Percentiles rank a stretch among this genome's conserved stretches.
Evolutionary conservation across 1,140 invertebrate species (phyloP).

Genomic region (Homarus americanus): DNA sequence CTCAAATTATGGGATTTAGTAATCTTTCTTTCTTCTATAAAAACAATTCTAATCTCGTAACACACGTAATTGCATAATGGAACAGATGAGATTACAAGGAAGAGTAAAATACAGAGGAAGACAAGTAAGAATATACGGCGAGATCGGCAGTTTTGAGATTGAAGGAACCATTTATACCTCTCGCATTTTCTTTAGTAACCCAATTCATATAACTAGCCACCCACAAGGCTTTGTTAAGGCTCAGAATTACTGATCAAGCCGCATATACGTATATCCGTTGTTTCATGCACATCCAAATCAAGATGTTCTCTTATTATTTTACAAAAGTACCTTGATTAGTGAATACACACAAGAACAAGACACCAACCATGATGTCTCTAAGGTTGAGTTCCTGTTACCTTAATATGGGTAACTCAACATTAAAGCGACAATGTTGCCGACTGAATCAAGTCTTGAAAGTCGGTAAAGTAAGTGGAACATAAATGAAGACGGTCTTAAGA

Average conservation of each 20-base stretch:
- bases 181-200: slow-evolving; percentile 28
- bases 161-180: neutral
- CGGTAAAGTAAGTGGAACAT: slow-evolving; percentile 17
- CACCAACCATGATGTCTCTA: slow-evolving; percentile 44
- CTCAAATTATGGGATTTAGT: slow-evolving; percentile 44
- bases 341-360: slow-evolving; percentile 25
- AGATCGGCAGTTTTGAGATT: slow-evolving; percentile 49
- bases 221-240: slow-evolving; percentile 19
- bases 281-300: neutral
- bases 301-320: neutral
- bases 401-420: slow-evolving; percentile 28
- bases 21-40: slow-evolving; percentile 31
- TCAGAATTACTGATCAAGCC: slow-evolving; percentile 57
- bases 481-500: slow-evolving; percentile 65
- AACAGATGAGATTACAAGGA: slow-evolving; percentile 34
- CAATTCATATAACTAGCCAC: slow-evolving; percentile 24
- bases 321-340: neutral
- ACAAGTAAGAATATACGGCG: slow-evolving; percentile 59
- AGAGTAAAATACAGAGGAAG: slow-evolving; percentile 49
- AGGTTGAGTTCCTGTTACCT: slow-evolving; percentile 43
- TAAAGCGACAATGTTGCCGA: slow-evolving; percentile 23
- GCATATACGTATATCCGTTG: slow-evolving; percentile 28
- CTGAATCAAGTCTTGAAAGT: slow-evolving; percentile 13
- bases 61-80: slow-evolving; percentile 18
- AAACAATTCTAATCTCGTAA: slow-evolving; percentile 33